Evolutionary conservation across 2,113 vertebrate genomes (phyloP).

Genomic region (Burhinus bistriatus): DNA sequence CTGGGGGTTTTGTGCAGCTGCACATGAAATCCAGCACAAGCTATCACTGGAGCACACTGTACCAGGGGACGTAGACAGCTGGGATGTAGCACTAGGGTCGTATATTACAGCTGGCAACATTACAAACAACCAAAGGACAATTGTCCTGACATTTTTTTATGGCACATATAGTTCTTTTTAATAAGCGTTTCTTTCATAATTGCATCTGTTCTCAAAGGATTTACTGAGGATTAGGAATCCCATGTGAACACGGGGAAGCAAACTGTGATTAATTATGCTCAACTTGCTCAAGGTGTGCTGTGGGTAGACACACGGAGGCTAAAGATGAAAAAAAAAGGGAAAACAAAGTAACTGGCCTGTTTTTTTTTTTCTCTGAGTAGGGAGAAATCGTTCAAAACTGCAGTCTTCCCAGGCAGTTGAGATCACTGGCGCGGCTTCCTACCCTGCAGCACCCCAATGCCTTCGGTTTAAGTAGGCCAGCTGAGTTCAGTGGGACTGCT

Average conservation of each 20-base stretch:
- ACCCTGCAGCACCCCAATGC: background rate
- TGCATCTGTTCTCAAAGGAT: constrained; percentile 43
- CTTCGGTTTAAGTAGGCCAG: background rate
- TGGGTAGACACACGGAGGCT: background rate
- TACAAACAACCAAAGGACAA: constrained; percentile 38
- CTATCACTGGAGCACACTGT: background rate
- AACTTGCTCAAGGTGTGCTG: constrained; percentile 8
- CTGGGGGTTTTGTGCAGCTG: background rate
- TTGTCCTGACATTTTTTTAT: constrained; percentile 20
- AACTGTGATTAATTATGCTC: constrained; percentile 33
- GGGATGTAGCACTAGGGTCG: background rate
- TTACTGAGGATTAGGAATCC: constrained; percentile 15
- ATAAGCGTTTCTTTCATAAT: constrained; percentile 38
- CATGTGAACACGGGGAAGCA: background rate
- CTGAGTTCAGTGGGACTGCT: background rate
- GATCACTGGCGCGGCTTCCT: background rate
- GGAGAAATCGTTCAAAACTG: background rate
- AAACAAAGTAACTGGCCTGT: background rate
- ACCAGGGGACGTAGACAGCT: background rate
- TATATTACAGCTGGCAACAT: background rate
- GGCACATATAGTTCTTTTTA: constrained; percentile 22
- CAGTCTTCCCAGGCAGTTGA: rapidly evolving
- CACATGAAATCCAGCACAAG: background rate
- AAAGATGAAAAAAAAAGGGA: background rate
- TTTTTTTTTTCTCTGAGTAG: background rate